Conservation (phyloP, 1,140 invertebrate genomes). For the Drosophila takahashii region DNA sequence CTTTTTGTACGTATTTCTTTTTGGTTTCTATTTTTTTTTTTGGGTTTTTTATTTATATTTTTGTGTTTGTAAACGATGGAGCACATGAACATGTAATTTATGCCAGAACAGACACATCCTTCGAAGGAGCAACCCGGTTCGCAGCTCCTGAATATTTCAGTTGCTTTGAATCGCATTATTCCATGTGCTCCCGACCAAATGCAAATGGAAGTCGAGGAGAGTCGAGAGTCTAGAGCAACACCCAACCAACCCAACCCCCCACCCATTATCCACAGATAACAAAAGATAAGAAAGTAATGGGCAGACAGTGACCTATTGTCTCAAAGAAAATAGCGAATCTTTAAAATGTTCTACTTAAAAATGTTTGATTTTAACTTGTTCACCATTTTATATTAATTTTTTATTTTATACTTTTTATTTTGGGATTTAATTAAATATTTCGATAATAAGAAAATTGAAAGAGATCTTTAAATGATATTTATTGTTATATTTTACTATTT, state of each 20-base stretch:
- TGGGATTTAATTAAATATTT: no score
- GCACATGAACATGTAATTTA: slow-evolving; percentile 47
- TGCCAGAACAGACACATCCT: slow-evolving; percentile 4
- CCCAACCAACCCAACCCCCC: not conserved
- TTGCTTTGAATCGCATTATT: slow-evolving; percentile 60
- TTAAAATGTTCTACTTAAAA: not conserved
- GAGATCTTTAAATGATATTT: no score
- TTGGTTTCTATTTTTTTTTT: slow-evolving; percentile 3
- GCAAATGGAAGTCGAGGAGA: not conserved
- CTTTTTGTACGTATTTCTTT: slow-evolving; percentile 36
- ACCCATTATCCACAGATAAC: not conserved
- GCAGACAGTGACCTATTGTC: slow-evolving; percentile 11
- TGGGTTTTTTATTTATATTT: not conserved
- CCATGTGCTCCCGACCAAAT: slow-evolving; percentile 12
- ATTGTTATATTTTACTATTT: no score
- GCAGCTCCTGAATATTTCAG: slow-evolving; percentile 61
- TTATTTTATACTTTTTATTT: no score
- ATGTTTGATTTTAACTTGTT: no score
- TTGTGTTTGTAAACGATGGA: slow-evolving; percentile 14
- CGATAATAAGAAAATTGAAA: no score
- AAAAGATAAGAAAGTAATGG: not conserved
- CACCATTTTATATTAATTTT: no score
- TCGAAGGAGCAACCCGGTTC: slow-evolving; percentile 3
- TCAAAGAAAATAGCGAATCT: not conserved
- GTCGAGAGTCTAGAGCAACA: not conserved